A percentile compares a stretch with the other conserved stretches of the same genome.
phyloP scores from a whole-genome alignment of 2,888 invertebrate species.

The Nymphalis polychloros region DNA sequence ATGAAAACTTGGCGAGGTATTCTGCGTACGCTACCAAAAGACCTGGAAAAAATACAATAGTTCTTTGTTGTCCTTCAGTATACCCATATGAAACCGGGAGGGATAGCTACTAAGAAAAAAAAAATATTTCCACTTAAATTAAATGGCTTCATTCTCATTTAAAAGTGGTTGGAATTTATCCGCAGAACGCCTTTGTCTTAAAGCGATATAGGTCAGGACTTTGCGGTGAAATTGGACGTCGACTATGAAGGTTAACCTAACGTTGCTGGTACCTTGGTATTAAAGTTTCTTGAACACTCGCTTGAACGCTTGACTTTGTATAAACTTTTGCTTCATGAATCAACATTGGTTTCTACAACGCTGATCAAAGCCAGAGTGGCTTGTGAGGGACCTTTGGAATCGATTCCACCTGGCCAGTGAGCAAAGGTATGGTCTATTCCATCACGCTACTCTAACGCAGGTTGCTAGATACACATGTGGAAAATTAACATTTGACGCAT shows the following conservation, averaged over 20 bases:
- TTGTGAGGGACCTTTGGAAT: too few species aligned
- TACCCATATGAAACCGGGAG: too few species aligned
- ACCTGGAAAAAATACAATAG: too few species aligned
- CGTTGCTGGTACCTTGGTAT: neutral
- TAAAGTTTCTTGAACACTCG: slow-evolving; percentile 3
- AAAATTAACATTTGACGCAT: too few species aligned
- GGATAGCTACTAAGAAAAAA: neutral
- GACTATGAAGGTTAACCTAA: neutral
- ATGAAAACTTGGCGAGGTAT: too few species aligned
- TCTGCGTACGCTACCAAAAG: too few species aligned
- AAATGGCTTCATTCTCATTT: slow-evolving; percentile 4
- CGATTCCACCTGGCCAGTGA: too few species aligned
- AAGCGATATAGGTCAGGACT: slow-evolving; percentile 9
- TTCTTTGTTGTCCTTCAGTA: too few species aligned
- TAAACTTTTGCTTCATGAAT: neutral
- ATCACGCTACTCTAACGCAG: too few species aligned
- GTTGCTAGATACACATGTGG: too few species aligned
- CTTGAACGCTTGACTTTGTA: neutral
- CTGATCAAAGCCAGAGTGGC: too few species aligned
- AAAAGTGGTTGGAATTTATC: slow-evolving; percentile 1
- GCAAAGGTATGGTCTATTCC: too few species aligned
- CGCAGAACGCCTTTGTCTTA: slow-evolving; percentile 3
- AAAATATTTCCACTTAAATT: neutral
- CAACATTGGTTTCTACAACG: neutral
- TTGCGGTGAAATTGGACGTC: neutral